phyloP scores from a whole-genome alignment of 2,113 vertebrate genomes.

The Malurus elegans region DNA sequence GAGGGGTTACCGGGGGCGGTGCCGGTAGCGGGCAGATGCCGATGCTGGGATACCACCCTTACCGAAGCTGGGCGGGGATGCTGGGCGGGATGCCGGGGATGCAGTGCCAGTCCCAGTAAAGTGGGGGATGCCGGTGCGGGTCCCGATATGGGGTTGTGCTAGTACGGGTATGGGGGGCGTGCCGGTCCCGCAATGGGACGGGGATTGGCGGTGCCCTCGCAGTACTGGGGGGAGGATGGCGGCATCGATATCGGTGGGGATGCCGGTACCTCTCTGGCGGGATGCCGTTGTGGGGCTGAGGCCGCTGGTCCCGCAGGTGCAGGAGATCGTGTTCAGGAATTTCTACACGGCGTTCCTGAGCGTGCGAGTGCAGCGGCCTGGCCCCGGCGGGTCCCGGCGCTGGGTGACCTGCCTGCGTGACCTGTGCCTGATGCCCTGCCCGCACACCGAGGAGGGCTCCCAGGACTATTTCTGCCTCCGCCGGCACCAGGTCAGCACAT shows the following conservation, averaged over 20 bases:
- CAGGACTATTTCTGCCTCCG: slow-evolving; percentile 87
- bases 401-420: slow-evolving; percentile 86
- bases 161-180: background rate
- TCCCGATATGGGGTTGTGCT: background rate
- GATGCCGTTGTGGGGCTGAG: background rate
- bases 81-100: background rate
- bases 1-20: background rate
- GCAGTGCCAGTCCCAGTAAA: background rate
- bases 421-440: slow-evolving; percentile 85
- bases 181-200: background rate
- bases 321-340: slow-evolving; percentile 89
- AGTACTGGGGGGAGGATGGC: too few relatives aligned
- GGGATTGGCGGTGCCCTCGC: background rate
- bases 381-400: slow-evolving; percentile 22
- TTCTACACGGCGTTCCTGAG: slow-evolving; percentile 90
- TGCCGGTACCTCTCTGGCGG: background rate
- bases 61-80: background rate
- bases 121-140: background rate
- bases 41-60: background rate
- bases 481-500: slow-evolving; percentile 79
- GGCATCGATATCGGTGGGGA: background rate
- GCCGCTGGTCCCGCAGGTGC: background rate
- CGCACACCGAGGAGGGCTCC: slow-evolving; percentile 87
- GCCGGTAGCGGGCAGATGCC: background rate
- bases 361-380: slow-evolving; percentile 78